These are phyloP conservation scores for Myripristis murdjan DNA, from an alignment of 2,797 vertebrate genomes.

Conservation along the genomic window DNA sequence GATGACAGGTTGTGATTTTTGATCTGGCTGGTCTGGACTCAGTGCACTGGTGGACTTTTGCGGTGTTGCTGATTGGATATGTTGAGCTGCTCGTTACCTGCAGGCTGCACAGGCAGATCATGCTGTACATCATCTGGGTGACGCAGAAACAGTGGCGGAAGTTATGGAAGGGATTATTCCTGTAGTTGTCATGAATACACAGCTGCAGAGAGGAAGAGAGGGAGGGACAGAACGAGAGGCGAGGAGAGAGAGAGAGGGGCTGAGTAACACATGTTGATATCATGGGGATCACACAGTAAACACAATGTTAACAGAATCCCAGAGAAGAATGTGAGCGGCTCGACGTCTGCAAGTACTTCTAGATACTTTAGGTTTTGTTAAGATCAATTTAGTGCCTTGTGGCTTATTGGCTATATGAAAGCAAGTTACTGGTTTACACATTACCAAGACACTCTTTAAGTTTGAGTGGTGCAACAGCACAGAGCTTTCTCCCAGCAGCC, in stretches of 20 bases:
- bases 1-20: too few relatives aligned
- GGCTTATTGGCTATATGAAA: too few relatives aligned
- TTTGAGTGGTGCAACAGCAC: too few relatives aligned
- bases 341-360: background rate
- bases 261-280: background rate
- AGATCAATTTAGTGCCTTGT: too few relatives aligned
- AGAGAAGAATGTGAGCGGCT: too few relatives aligned
- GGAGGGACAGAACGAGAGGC: background rate
- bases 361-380: too few relatives aligned
- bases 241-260: too few relatives aligned
- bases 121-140: slow-evolving; percentile 98
- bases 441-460: too few relatives aligned
- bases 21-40: too few relatives aligned
- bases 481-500: too few relatives aligned
- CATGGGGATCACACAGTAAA: background rate
- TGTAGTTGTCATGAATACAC: slow-evolving; percentile 95
- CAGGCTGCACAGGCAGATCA: slow-evolving; percentile 93
- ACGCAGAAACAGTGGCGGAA: slow-evolving; percentile 98
- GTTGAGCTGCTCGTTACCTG: slow-evolving; percentile 81
- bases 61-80: background rate
- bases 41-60: too few relatives aligned
- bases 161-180: slow-evolving; percentile 96
- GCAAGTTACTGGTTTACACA: too few relatives aligned
- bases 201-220: slow-evolving; percentile 78
- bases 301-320: background rate